These are phyloP conservation scores for Diprion similis DNA, from an alignment of 1,140 invertebrate species.

Conservation along the genomic window DNA sequence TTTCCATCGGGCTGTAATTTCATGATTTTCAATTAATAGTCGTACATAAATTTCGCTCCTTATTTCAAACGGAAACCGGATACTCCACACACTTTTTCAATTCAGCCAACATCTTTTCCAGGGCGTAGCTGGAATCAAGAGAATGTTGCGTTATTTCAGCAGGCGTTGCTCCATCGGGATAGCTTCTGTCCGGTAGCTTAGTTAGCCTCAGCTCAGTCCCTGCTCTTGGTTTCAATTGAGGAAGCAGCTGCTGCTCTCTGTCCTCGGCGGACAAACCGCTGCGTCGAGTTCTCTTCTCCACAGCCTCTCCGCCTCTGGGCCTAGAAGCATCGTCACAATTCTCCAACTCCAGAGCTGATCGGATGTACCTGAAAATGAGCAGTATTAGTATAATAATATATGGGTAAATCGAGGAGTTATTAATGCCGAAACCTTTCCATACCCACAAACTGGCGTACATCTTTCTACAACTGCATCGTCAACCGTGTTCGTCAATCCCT, in stretches of 20 bases:
- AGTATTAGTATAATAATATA: conserved; percentile 5
- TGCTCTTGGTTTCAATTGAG: conserved; percentile 78
- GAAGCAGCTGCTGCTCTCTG: conserved; percentile 78
- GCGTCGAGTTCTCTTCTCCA: conserved; percentile 50
- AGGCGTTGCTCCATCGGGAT: conserved; percentile 79
- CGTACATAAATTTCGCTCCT: background rate
- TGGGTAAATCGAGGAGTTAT: background rate
- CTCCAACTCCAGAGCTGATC: conserved; percentile 76
- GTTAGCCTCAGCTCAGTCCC: conserved; percentile 85
- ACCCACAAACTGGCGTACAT: conserved; percentile 55
- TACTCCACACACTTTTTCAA: conserved; percentile 66
- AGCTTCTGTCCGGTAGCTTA: conserved; percentile 76
- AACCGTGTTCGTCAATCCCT: conserved; percentile 69
- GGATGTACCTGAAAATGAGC: conserved; percentile 42
- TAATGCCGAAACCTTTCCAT: conserved; percentile 4
- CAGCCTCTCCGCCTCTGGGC: conserved; percentile 59
- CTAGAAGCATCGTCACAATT: conserved; percentile 69
- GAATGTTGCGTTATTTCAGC: conserved; percentile 86
- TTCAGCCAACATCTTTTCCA: conserved; percentile 72
- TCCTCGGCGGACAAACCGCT: conserved; percentile 61
- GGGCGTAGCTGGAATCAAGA: conserved; percentile 82
- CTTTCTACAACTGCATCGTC: conserved; percentile 41
- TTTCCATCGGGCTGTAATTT: conserved; percentile 62
- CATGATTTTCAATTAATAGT: conserved; percentile 10
- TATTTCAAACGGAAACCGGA: conserved; percentile 18